phyloP scores from a whole-genome alignment of 2,113 vertebrate species.

The Dolichotis patagonum region DNA sequence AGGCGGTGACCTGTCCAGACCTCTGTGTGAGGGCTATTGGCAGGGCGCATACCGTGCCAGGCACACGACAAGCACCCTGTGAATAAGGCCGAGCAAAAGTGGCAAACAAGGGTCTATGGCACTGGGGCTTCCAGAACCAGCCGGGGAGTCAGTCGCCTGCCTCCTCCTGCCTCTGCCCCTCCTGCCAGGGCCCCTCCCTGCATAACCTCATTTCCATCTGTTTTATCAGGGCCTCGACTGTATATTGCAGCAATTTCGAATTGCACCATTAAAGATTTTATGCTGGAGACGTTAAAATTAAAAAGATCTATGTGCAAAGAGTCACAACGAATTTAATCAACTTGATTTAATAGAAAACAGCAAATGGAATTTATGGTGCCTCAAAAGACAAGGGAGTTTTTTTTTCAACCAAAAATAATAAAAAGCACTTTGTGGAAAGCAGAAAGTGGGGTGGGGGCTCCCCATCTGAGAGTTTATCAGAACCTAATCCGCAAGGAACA shows the following conservation, averaged over 20 bases:
- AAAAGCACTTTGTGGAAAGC: slow-evolving; percentile 88
- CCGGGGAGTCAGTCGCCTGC: not conserved
- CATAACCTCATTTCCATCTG: slow-evolving; percentile 85
- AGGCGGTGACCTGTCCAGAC: not conserved
- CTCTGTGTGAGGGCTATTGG: not conserved
- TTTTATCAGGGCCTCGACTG: slow-evolving; percentile 83
- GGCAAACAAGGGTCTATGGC: not conserved
- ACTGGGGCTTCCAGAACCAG: not conserved
- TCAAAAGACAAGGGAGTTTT: slow-evolving; percentile 86
- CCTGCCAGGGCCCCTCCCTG: not conserved
- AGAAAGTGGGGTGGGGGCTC: slow-evolving; percentile 79
- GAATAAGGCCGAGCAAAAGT: not conserved
- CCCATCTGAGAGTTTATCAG: slow-evolving; percentile 90
- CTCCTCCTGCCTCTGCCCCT: not conserved
- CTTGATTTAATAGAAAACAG: slow-evolving; percentile 91
- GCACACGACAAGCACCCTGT: not conserved
- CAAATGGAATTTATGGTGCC: slow-evolving; percentile 91
- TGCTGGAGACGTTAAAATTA: slow-evolving; percentile 90
- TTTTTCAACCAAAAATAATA: slow-evolving; percentile 80
- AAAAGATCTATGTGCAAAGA: slow-evolving; percentile 91
- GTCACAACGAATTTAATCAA: slow-evolving; percentile 91
- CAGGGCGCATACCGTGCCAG: fast-evolving
- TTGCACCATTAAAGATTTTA: slow-evolving; percentile 90
- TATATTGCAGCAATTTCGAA: slow-evolving; percentile 85
- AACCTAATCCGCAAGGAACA: slow-evolving; percentile 88